phyloP scores from a whole-genome alignment of 2,113 vertebrate species.

The Colistium nudipinnis region DNA sequence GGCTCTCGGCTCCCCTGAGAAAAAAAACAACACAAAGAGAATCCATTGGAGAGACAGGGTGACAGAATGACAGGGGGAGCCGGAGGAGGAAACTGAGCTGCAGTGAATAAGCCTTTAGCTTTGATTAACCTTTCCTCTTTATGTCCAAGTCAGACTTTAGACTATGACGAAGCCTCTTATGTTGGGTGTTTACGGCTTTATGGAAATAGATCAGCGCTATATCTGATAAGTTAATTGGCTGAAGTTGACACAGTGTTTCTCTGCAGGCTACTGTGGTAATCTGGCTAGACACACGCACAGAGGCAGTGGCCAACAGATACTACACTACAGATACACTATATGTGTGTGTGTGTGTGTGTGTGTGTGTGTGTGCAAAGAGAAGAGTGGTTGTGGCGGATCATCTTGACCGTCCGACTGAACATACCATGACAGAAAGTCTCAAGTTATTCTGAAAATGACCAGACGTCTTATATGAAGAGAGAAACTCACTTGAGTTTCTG shows the following conservation, averaged over 20 bases:
- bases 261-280: conserved; percentile 4
- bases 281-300: conserved; percentile 15
- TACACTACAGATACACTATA: no score
- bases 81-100: background rate
- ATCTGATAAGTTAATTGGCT: conserved; percentile 44
- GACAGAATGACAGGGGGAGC: background rate
- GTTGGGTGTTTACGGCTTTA: conserved; percentile 29
- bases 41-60: background rate
- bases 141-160: conserved; percentile 1
- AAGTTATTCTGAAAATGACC: conserved; percentile 25
- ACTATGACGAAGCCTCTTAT: conserved; percentile 27
- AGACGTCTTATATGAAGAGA: conserved; percentile 18
- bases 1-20: conserved; percentile 84
- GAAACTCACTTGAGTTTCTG: conserved; percentile 26
- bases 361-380: no score
- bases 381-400: background rate
- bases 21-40: conserved; percentile 16
- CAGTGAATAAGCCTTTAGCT: background rate
- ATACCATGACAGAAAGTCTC: conserved; percentile 20
- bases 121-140: conserved; percentile 39
- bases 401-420: conserved; percentile 12
- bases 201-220: conserved; percentile 38
- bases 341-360: conserved; percentile 6
- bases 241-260: conserved; percentile 30
- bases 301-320: conserved; percentile 2